Percentiles rank a stretch among this genome's conserved stretches.
These are phyloP conservation scores for Troides aeacus DNA, from an alignment of 2,888 invertebrate genomes.

Conservation along the genomic window DNA sequence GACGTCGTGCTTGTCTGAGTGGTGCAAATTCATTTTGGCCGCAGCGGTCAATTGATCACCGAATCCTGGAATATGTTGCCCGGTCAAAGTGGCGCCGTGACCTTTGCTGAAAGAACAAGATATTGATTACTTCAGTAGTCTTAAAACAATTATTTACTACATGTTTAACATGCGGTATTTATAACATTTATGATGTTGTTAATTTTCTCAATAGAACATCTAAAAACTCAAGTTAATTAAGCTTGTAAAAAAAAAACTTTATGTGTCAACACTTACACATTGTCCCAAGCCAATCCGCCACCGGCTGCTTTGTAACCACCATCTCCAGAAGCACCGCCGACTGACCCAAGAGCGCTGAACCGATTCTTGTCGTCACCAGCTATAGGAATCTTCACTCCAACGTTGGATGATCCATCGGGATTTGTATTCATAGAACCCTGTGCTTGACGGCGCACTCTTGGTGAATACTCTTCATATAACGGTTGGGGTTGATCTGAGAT, in stretches of 20 bases:
- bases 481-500: conserved; percentile 1
- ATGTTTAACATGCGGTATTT: neutral
- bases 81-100: conserved; percentile 42
- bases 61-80: conserved; percentile 43
- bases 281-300: conserved; percentile 43
- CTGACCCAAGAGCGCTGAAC: conserved; percentile 37
- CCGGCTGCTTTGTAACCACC: conserved; percentile 38
- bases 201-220: neutral
- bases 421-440: conserved; percentile 37
- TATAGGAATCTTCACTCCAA: conserved; percentile 37
- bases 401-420: conserved; percentile 38
- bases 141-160: too few relatives aligned
- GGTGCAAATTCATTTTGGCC: conserved; percentile 43
- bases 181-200: neutral
- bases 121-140: neutral
- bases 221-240: too few relatives aligned
- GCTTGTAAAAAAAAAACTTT: neutral
- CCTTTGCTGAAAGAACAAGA: conserved; percentile 37
- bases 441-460: conserved; percentile 34
- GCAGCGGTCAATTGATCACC: conserved; percentile 49
- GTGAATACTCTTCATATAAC: neutral
- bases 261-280: conserved; percentile 40
- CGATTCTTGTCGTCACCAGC: conserved; percentile 36
- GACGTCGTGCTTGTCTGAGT: conserved; percentile 46
- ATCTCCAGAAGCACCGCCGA: conserved; percentile 35